Evolutionary conservation across 2,888 invertebrate genomes (phyloP), one percentile per base, ranked within the genome.

Genomic region (Adineta ricciae): DNA sequence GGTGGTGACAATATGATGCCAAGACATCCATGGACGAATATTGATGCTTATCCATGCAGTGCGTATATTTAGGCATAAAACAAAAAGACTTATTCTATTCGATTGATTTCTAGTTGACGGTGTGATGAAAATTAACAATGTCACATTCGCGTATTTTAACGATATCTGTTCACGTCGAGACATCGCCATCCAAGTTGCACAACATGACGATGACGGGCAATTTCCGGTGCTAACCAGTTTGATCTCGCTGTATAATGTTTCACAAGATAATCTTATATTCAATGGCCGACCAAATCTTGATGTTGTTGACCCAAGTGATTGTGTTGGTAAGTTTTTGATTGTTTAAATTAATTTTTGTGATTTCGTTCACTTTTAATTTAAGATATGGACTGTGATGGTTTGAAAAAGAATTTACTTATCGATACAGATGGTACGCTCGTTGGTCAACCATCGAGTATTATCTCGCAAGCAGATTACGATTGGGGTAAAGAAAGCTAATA

Each of bases 301-400:
- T 32, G 86, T 56, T 54, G 87, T 89, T 32, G 89, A 90, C 86
- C 88, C 89, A 0, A 86, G 89, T 24, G 89, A 90, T 86, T 90
- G 90, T 87, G 89, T 90, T 21, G 83, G 52, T 83, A 32, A 41
- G 50, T 8, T 8, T 8, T 11, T 5, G 11, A 8, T 11, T 46
- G 46, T 8, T 8, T 46, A 46, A 21, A 0, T 24, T 4, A 21
- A 7, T 38, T 38, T 5, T 21, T 73, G 3, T 21, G n/a, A n/a
- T 73, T 5, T 36, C 7, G 1, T 38, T 73, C 1, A 21, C n/a
- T n/a, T 21, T 21, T 38, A 16, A 36, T 24, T 16, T 19, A 21
- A 0, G 90, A 90, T 87, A 90, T 90, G 90, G 89, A 89, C 84
- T 90, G 90, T 88, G 90, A 90, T 86, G 90, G 87, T 0, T 49